Evolutionary conservation across 2,113 vertebrate genomes (phyloP).

Genomic region (Bagarius yarrelli): DNA sequence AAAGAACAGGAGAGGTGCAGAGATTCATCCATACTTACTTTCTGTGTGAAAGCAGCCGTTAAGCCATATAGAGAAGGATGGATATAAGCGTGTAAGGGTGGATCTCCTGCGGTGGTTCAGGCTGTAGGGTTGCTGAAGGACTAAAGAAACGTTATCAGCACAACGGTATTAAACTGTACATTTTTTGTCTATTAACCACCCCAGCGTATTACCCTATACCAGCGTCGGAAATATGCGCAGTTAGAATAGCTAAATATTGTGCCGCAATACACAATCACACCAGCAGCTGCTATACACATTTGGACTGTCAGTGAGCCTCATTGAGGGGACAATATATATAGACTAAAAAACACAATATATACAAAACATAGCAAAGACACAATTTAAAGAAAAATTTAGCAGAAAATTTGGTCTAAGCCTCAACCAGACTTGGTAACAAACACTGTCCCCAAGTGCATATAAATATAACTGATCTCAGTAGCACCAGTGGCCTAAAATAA

Average conservation of each 20-base stretch:
- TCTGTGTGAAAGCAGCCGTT: not conserved
- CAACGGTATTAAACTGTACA: no score
- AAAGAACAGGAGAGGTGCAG: not conserved
- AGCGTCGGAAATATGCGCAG: no score
- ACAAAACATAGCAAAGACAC: not conserved
- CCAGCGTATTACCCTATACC: no score
- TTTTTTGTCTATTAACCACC: no score
- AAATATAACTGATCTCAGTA: not conserved
- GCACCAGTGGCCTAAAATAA: not conserved
- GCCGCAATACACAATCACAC: no score
- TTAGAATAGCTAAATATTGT: no score
- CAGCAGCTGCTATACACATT: no score
- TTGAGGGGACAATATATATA: not conserved
- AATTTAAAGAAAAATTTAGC: not conserved
- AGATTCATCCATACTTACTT: not conserved
- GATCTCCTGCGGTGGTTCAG: no score
- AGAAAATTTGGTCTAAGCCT: not conserved
- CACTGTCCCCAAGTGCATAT: not conserved
- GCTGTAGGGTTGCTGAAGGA: no score
- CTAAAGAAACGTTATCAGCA: no score
- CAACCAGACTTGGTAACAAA: not conserved
- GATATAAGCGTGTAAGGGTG: no score
- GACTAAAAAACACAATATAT: not conserved
- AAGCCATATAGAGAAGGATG: not conserved
- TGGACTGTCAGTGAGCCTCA: no score